Conservation (phyloP, 2,113 vertebrate genomes). For the Donacobius atricapilla region DNA sequence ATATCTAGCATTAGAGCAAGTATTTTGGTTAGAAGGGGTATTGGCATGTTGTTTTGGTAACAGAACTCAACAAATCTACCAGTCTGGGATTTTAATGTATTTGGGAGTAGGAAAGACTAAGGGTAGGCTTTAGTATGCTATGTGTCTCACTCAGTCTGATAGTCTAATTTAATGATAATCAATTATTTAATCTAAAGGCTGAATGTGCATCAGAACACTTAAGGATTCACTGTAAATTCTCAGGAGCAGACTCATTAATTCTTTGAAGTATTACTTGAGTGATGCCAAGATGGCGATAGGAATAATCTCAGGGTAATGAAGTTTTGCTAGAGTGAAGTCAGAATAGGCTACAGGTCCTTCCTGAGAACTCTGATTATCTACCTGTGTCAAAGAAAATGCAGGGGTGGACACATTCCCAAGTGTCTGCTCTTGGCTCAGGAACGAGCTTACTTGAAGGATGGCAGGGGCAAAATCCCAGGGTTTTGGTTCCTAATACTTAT, state of each 20-base stretch:
- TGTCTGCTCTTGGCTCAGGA: not conserved
- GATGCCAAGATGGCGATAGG: not conserved
- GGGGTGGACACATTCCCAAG: not conserved
- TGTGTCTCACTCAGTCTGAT: not conserved
- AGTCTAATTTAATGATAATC: not conserved
- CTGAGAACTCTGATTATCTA: not conserved
- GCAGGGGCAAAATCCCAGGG: fast-evolving
- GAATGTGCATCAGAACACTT: not conserved
- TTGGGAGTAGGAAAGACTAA: not conserved
- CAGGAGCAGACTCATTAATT: not conserved
- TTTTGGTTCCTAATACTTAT: not conserved
- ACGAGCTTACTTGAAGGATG: not conserved
- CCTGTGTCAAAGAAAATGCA: not conserved
- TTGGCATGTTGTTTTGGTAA: not conserved
- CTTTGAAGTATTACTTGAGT: not conserved
- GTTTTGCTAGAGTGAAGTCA: not conserved
- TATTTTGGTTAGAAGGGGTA: not conserved
- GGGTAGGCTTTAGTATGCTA: not conserved
- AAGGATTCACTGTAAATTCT: not conserved
- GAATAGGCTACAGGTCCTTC: not conserved
- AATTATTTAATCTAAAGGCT: not conserved
- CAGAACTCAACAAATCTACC: not conserved
- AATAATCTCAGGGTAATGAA: not conserved
- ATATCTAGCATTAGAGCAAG: not conserved
- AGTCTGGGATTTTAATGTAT: not conserved